Evolutionary conservation across 2,888 invertebrate genomes (phyloP).

Genomic region (Oithona nana): DNA sequence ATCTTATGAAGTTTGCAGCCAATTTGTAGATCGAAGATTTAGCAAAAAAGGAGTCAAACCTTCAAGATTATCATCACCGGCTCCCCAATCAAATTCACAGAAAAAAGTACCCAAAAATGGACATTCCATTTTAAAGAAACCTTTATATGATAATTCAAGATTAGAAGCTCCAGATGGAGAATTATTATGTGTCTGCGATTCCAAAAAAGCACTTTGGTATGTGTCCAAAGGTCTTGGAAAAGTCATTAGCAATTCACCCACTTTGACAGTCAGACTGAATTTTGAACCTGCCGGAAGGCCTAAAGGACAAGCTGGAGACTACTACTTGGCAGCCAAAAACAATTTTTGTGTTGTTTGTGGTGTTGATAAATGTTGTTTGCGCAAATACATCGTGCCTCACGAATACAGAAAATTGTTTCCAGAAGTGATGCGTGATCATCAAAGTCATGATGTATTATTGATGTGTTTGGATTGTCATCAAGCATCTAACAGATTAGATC

Average conservation of each 20-base stretch:
- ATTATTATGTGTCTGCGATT: slow-evolving; percentile 44
- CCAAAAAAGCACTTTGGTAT: slow-evolving; percentile 50
- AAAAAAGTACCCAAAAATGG: not conserved
- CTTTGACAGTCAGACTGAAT: slow-evolving; percentile 45
- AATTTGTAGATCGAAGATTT: not conserved
- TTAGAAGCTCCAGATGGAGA: slow-evolving; percentile 58
- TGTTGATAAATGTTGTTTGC: slow-evolving; percentile 40
- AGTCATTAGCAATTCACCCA: slow-evolving; percentile 31
- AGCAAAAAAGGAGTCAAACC: not conserved
- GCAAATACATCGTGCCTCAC: slow-evolving; percentile 60
- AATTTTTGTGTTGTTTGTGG: slow-evolving; percentile 67
- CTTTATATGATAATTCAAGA: slow-evolving; percentile 56
- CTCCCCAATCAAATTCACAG: not conserved
- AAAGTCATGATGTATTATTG: slow-evolving; percentile 57
- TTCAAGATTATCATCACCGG: too few relatives aligned
- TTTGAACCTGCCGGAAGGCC: slow-evolving; percentile 60
- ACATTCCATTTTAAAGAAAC: slow-evolving; percentile 27
- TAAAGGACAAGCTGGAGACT: slow-evolving; percentile 26
- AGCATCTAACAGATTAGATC: slow-evolving; percentile 43
- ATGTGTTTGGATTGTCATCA: slow-evolving; percentile 52
- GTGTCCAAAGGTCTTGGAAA: slow-evolving; percentile 32
- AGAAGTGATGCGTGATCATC: slow-evolving; percentile 55
- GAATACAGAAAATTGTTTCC: slow-evolving; percentile 61
- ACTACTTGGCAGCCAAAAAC: slow-evolving; percentile 47
- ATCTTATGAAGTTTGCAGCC: not conserved